Evolutionary conservation across 2,113 vertebrate genomes (phyloP), one percentile per base, ranked within the genome.

Genomic region (Gambusia holbrooki): DNA sequence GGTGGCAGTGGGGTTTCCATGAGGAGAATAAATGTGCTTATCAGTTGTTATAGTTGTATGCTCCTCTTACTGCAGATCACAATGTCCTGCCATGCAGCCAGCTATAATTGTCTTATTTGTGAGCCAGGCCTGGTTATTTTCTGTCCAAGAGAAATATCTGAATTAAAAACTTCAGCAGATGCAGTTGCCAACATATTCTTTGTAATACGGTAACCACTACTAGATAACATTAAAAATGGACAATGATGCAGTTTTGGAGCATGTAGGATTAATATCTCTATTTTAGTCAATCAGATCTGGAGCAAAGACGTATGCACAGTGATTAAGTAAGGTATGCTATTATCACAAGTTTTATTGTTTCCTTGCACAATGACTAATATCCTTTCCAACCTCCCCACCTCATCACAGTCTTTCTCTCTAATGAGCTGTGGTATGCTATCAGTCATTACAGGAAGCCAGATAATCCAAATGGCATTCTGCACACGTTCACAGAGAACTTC

Each of bases 391-490:
- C 75, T 66, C 32, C 54, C 54, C 66, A 48, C 75, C 74, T 74
- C 48, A 65, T 73, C 35, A 76, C 76, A 72, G 69, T 69, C 64
- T 83, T 73, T 83, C 66, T 73, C 88, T 83, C 88, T 94, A 93
- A 94, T 92, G 91, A 95, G 93, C 84, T 85, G 77, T 58, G 74
- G 89, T 89, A 89, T 93, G 85, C 94, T 95, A 94, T 91, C 91
- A 90, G 84, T 86, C 90, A 92, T 93, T 91, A 91, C 85, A 88
- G 94, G 91, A 94, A 92, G 88, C 93, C 93, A 94, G 93, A 95
- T 95, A 94, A 92, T 95, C 89, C 79, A 32, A 76, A 85, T 89
- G 87, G 93, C 90, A 94, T 95, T 94, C 92, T 86, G 89, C 80
- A 76, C 66, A 84, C 89, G 88, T 62, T 83, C 88, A 84, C 85